Percentiles rank a stretch among this genome's conserved stretches.
These are phyloP conservation scores for Silurus aristotelis DNA, from an alignment of 2,797 vertebrate genomes.

Conservation along the genomic window DNA sequence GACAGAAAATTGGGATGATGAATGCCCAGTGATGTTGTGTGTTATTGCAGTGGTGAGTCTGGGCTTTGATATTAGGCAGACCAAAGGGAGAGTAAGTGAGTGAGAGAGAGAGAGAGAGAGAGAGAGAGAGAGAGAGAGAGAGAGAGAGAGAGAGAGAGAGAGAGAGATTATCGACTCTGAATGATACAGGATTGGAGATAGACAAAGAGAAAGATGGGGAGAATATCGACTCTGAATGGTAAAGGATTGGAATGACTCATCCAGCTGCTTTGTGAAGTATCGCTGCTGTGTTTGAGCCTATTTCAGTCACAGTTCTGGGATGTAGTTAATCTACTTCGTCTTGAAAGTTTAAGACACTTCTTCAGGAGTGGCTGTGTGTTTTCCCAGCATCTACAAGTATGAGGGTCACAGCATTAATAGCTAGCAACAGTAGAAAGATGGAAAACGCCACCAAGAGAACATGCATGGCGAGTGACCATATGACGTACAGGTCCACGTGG, in stretches of 20 bases:
- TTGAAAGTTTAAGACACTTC: conserved; percentile 46
- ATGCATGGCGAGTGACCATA: not conserved
- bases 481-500: not conserved
- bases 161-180: not conserved
- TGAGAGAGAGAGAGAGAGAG: conserved; percentile 28
- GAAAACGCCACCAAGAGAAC: not conserved
- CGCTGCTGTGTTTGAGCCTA: conserved; percentile 39
- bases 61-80: conserved; percentile 46
- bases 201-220: conserved; percentile 2
- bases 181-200: not conserved
- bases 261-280: conserved; percentile 8
- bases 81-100: conserved; percentile 12
- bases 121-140: conserved; percentile 19
- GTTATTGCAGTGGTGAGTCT: conserved; percentile 43
- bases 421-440: not conserved
- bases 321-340: conserved; percentile 44
- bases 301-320: conserved; percentile 38
- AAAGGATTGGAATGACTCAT: conserved; percentile 51
- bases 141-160: not conserved
- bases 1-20: conserved; percentile 55
- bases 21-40: conserved; percentile 58
- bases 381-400: not conserved
- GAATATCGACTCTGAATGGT: conserved; percentile 43
- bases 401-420: not conserved
- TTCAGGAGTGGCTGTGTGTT: conserved; percentile 3